Conservation (phyloP, 1,140 invertebrate genomes). For the Diachasma alloeum region DNA sequence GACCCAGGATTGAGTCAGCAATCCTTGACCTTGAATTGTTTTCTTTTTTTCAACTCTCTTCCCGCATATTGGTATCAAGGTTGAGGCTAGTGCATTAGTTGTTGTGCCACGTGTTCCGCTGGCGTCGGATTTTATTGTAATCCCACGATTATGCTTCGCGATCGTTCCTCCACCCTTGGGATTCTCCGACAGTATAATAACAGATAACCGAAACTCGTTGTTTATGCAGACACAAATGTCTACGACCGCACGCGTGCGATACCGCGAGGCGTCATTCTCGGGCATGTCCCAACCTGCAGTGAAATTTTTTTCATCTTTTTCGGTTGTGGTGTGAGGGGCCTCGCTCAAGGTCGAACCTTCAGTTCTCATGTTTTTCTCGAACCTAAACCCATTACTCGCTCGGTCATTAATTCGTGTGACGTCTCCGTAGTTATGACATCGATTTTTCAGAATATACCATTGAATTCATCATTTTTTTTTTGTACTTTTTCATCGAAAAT, state of each 20-base stretch:
- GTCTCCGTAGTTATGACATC: too few species aligned
- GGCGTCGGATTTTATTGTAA: background rate
- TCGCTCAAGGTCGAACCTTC: background rate
- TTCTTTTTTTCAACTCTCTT: background rate
- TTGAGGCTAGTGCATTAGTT: background rate
- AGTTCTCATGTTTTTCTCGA: background rate
- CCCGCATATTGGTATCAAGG: background rate
- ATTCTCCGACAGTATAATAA: background rate
- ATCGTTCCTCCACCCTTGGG: background rate
- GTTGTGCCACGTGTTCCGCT: background rate
- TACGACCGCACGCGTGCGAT: constrained; percentile 8
- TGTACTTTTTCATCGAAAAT: too few species aligned
- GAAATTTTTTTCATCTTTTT: background rate
- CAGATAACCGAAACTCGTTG: background rate
- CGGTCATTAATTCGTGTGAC: background rate
- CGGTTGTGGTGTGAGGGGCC: background rate
- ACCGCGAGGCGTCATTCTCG: background rate
- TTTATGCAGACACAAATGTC: constrained; percentile 7
- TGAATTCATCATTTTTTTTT: too few species aligned
- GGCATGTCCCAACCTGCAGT: background rate
- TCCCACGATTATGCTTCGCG: background rate
- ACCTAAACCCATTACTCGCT: background rate
- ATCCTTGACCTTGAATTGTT: background rate
- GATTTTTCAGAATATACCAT: too few species aligned
- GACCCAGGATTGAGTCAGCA: too few species aligned